phyloP scores from a whole-genome alignment of 2,888 invertebrate genomes.

The Microctonus brassicae region DNA sequence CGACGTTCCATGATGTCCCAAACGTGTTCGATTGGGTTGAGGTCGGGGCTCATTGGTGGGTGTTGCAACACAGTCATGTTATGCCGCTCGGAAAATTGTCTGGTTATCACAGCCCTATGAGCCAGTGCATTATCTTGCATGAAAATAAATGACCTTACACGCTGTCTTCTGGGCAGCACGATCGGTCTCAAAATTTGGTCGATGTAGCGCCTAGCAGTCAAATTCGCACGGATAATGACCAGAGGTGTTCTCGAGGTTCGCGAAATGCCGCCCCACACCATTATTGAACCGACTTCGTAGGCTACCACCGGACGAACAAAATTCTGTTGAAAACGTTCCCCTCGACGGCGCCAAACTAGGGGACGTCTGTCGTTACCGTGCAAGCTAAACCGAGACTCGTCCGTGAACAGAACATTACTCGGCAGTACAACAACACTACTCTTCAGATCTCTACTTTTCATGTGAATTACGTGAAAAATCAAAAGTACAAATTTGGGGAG shows the following conservation, averaged over 20 bases:
- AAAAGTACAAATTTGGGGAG: too few relatives aligned
- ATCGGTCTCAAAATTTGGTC: constrained; percentile 27
- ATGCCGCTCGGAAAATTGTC: too few relatives aligned
- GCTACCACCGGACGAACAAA: constrained; percentile 9
- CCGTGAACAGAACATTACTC: constrained; percentile 37
- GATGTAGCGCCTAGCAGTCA: constrained; percentile 32
- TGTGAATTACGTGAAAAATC: too few relatives aligned
- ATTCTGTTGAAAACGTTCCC: not conserved
- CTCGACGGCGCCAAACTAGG: constrained; percentile 36
- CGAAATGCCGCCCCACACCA: too few relatives aligned
- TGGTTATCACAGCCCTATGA: constrained; percentile 30
- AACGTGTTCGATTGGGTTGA: constrained; percentile 29
- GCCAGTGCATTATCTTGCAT: constrained; percentile 43
- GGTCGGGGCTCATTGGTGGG: constrained; percentile 32
- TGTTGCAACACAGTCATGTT: too few relatives aligned
- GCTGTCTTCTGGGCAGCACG: constrained; percentile 6
- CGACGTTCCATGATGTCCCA: too few relatives aligned
- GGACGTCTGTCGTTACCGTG: constrained; percentile 36
- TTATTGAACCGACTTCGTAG: constrained; percentile 36
- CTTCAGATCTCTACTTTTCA: too few relatives aligned
- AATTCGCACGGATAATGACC: too few relatives aligned
- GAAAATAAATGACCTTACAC: constrained; percentile 14
- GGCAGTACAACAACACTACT: too few relatives aligned
- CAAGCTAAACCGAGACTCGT: constrained; percentile 36
- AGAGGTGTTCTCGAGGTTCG: constrained; percentile 31